Conservation (phyloP, 2,888 invertebrate genomes). For the Spodoptera picta region DNA sequence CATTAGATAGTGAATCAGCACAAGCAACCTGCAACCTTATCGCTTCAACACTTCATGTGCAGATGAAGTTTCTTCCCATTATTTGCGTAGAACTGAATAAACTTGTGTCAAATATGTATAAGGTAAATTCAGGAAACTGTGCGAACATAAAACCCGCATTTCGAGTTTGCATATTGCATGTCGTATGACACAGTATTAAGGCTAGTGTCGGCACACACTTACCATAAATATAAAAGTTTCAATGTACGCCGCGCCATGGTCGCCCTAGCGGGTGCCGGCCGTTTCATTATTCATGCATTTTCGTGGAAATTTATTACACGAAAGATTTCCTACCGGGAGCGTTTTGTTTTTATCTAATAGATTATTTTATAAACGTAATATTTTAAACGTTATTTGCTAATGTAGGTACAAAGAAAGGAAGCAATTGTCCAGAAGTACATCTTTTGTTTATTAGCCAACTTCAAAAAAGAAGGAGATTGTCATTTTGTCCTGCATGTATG, state of each 20-base stretch:
- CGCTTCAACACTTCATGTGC: too few relatives aligned
- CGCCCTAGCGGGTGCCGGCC: conserved; percentile 22
- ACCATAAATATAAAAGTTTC: conserved; percentile 34
- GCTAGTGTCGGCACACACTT: conserved; percentile 23
- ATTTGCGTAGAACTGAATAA: too few relatives aligned
- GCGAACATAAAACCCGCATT: conserved; percentile 5
- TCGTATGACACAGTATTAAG: background rate
- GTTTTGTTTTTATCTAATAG: conserved; percentile 28
- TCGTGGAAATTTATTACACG: conserved; percentile 51
- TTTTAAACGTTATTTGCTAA: conserved; percentile 4
- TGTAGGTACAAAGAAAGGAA: background rate
- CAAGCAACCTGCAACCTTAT: too few relatives aligned
- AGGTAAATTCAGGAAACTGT: too few relatives aligned
- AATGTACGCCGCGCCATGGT: conserved; percentile 20
- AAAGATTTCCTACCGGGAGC: conserved; percentile 30
- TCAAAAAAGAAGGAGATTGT: too few relatives aligned
- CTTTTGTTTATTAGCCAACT: too few relatives aligned
- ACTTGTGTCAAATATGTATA: too few relatives aligned
- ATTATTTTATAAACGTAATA: conserved; percentile 25
- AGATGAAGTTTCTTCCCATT: too few relatives aligned
- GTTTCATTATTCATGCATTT: conserved; percentile 54
- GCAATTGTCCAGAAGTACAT: too few relatives aligned
- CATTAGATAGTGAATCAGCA: too few relatives aligned
- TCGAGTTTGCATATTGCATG: conserved; percentile 2
- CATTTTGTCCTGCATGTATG: too few relatives aligned